Percentiles rank a stretch among this genome's conserved stretches.
Conservation (phyloP, 2,888 invertebrate genomes). For the Pinctada fucata region DNA sequence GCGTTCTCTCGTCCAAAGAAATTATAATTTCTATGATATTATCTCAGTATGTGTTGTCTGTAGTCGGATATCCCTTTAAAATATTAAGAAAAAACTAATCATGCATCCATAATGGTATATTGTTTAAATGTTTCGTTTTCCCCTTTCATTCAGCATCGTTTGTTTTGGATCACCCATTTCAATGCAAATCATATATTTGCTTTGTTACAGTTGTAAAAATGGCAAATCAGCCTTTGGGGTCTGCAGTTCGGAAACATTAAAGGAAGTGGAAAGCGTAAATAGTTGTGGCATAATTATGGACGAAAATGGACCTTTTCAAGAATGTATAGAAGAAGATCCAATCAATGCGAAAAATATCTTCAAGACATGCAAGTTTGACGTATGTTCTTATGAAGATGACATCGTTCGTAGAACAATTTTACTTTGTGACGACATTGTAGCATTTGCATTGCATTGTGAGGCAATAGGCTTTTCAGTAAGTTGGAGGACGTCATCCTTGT, state of each 20-base stretch:
- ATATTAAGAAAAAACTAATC: too few species aligned
- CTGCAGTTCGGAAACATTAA: not conserved
- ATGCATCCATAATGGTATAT: too few species aligned
- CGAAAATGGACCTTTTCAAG: conserved; percentile 56
- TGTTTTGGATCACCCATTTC: too few species aligned
- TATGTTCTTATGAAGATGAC: conserved; percentile 31
- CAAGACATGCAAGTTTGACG: conserved; percentile 31
- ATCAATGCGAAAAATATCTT: conserved; percentile 31
- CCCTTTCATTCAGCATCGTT: too few species aligned
- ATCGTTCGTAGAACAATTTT: not conserved
- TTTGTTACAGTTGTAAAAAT: not conserved
- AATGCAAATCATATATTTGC: too few species aligned
- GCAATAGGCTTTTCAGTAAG: not conserved
- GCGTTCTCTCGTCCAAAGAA: too few species aligned
- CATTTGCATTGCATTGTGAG: not conserved
- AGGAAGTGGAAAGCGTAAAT: not conserved
- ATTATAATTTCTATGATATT: too few species aligned
- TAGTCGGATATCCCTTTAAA: too few species aligned
- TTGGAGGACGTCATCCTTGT: not conserved
- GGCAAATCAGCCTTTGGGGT: not conserved
- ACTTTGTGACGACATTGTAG: not conserved
- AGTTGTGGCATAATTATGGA: conserved; percentile 33
- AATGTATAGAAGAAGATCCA: conserved; percentile 51
- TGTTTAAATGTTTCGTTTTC: too few species aligned
- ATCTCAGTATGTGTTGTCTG: too few species aligned